Percentiles rank a stretch among this genome's conserved stretches.
Evolutionary conservation across 1,140 invertebrate species (phyloP).

Genomic region (Cotesia glomerata): DNA sequence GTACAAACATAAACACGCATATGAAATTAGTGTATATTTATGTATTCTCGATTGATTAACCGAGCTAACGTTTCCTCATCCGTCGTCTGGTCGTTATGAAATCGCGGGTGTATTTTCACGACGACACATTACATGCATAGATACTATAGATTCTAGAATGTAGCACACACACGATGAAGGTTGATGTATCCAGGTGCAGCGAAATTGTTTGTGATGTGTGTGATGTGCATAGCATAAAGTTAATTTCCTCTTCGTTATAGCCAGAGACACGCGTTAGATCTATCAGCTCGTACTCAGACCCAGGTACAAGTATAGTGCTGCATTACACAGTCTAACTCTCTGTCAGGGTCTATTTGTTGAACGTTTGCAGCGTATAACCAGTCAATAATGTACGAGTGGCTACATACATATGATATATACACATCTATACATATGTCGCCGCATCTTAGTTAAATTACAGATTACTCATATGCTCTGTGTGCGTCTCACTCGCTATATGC

Average conservation of each 20-base stretch:
- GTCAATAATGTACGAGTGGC: too few species aligned
- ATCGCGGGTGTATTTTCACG: background rate
- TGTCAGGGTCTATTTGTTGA: background rate
- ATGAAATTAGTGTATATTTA: background rate
- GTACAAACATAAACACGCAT: too few species aligned
- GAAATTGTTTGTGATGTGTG: too few species aligned
- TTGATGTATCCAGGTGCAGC: too few species aligned
- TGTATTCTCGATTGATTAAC: constrained; percentile 4
- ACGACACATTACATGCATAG: background rate
- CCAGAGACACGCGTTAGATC: background rate
- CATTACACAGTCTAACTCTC: background rate
- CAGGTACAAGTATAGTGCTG: too few species aligned
- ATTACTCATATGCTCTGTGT: too few species aligned
- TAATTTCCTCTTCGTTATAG: background rate
- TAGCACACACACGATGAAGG: background rate
- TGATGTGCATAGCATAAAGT: background rate
- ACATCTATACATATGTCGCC: too few species aligned
- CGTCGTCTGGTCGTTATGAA: background rate
- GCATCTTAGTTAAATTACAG: too few species aligned
- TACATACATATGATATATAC: too few species aligned
- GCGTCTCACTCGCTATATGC: too few species aligned
- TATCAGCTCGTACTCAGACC: background rate
- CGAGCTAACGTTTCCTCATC: background rate
- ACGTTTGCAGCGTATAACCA: background rate
- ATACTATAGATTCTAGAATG: too few species aligned